Evolutionary conservation across 2,888 invertebrate genomes (phyloP), one percentile per base, ranked within the genome.

Genomic region (Rotaria magnacalcarata): DNA sequence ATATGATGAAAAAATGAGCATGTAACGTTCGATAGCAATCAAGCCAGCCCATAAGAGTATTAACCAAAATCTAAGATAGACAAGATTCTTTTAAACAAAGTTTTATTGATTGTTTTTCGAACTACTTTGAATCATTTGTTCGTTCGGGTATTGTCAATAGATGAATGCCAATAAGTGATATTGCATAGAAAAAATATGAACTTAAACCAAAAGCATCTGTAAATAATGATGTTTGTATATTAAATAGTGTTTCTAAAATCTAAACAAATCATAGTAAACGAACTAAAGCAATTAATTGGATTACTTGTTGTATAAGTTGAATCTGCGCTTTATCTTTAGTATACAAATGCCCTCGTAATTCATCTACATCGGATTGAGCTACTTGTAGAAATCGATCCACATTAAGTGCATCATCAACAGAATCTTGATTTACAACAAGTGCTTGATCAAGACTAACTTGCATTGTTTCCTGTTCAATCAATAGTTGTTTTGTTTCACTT

Each of bases 231-330:
- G 80, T 11, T n/a, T 47, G 80, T 7, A 80, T 80, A 80, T 80
- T 80, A n/a, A 80, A 80, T 3, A 80, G n/a, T 80, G 47, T 80
- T 80, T 80, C 80, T 80, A 80, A n/a, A n/a, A 80, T 80, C 80
- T 80, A 10, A 47, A 80, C 8, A 21, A 43, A n/a, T n/a, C 8
- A 24, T 10, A 47, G 14, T 6, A 80, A 1, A 47, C 24, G 3
- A 16, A 16, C 11, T 50, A 50, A 8, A 50, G 50, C 16, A 2
- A 34, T 34, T 34, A 34, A 34, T 34, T 34, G 34, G 34, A n/a
- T 52, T 80, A 80, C 80, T n/a, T 80, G 43, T 43, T 80, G 80
- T 8, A 80, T 47, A 14, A 80, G 47, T 80, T 80, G 47, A 80
- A 80, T 80, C 47, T 80, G 80, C n/a, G 43, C 47, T 80, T 80